Percentiles rank a stretch among this genome's conserved stretches.
phyloP scores from a whole-genome alignment of 2,888 invertebrate genomes.

The Dione juno region DNA sequence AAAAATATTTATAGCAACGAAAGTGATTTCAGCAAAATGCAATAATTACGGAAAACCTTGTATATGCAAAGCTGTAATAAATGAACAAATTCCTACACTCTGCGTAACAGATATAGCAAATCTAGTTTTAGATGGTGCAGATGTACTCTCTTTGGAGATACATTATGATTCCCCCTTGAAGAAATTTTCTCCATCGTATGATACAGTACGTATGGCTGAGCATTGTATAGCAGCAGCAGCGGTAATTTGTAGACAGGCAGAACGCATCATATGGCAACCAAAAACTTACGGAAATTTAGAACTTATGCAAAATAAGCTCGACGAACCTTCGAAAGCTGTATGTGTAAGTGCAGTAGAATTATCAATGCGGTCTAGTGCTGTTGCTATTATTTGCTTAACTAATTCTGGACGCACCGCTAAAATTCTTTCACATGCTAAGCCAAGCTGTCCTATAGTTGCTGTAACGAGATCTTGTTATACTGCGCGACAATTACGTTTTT shows the following conservation, averaged over 20 bases:
- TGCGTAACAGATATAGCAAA: constrained; percentile 95
- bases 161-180: constrained; percentile 73
- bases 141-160: constrained; percentile 91
- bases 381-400: constrained; percentile 89
- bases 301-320: constrained; percentile 82
- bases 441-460: constrained; percentile 89
- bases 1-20: constrained; percentile 93
- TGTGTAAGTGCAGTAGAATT: constrained; percentile 73
- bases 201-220: constrained; percentile 77
- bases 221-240: constrained; percentile 88
- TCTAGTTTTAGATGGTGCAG: constrained; percentile 94
- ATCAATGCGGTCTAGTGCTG: constrained; percentile 67
- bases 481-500: constrained; percentile 84
- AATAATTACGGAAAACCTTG: constrained; percentile 93
- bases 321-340: constrained; percentile 81
- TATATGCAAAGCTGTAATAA: constrained; percentile 93
- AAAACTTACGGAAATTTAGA: constrained; percentile 89
- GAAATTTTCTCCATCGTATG: constrained; percentile 63
- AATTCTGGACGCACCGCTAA: constrained; percentile 88
- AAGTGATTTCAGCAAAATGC: constrained; percentile 92
- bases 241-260: constrained; percentile 93
- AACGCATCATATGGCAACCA: constrained; percentile 92
- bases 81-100: constrained; percentile 91
- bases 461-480: constrained; percentile 87
- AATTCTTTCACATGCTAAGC: constrained; percentile 86